Base-by-base conservation (phyloP, 2,888 invertebrate species). In the Iphiclides podalirius region DNA sequence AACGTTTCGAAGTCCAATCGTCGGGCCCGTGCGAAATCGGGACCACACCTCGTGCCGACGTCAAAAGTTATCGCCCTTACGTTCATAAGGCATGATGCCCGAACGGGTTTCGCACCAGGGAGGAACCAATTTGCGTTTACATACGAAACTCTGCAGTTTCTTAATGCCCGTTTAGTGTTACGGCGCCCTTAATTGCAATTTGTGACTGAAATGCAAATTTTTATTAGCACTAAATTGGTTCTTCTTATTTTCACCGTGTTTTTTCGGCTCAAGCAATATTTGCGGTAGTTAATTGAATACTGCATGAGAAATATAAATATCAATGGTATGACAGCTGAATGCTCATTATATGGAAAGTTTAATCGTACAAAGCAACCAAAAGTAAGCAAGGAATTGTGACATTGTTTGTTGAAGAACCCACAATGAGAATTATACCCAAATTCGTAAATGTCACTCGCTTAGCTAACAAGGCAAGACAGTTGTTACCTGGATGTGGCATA, bases 361-460 rank as follows among this genome's bases (percentile, higher is more conserved):
- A 43, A 15, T 34, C 16, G 45, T 37, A 34, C n/a, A 43, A 49
- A 43, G 43, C 35, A 15, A 28, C 7, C 8, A 9, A 28, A 28
- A 28, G 28, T 36, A 23, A 39, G 28, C 17, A 17, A 35, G 17
- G 44, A 23, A 31, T 49, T 38, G n/a, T n/a, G n/a, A 17, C 8
- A 9, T 23, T 33, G 15, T 4, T n/a, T 42, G 37, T 7, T 16
- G 26, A n/a, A 38, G 13, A 34, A 31, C 26, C 15, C 37, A 37
- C 26, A 41, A 47, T 40, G 43, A 44, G 23, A 37, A 42, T 46
- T 50, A 47, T 41, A 38, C 34, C 44, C 33, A 11, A 40, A 16
- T 33, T 64, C 63, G 54, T 67, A 79, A 69, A 58, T 75, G 82
- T 79, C 85, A 81, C 70, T 81, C 80, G 80, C 70, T 72, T 71